Evolutionary conservation across 1,140 invertebrate genomes (phyloP).

Genomic region (Tetramorium parvispinum): DNA sequence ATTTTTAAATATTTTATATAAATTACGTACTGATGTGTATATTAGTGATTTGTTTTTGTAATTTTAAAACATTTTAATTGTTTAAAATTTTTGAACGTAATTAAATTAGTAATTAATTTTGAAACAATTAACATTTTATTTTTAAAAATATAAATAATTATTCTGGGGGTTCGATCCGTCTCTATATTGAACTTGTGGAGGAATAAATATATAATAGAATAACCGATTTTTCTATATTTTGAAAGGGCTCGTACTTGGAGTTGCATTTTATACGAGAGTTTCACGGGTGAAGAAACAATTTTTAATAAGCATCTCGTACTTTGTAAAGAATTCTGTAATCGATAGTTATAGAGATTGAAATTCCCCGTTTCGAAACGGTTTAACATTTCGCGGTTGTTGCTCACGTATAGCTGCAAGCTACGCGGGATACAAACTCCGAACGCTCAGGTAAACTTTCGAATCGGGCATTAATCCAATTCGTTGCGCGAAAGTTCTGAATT

Average conservation of each 20-base stretch:
- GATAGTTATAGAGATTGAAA: constrained; percentile 42
- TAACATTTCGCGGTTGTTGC: constrained; percentile 60
- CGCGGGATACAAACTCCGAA: constrained; percentile 28
- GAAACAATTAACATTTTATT: not conserved
- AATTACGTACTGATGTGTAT: not conserved
- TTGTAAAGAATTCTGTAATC: constrained; percentile 36
- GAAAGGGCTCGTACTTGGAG: not conserved
- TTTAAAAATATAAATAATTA: not conserved
- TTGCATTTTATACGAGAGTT: constrained; percentile 29
- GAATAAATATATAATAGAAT: not conserved
- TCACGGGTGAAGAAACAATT: constrained; percentile 40
- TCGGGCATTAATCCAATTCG: constrained; percentile 51
- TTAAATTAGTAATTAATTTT: not conserved
- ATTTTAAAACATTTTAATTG: not conserved
- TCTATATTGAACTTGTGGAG: not conserved
- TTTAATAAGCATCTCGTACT: constrained; percentile 45
- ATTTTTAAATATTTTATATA: not conserved
- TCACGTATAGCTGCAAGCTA: constrained; percentile 55
- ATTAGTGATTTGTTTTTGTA: not conserved
- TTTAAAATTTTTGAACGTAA: not conserved
- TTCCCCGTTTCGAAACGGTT: constrained; percentile 49
- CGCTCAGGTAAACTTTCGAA: constrained; percentile 42
- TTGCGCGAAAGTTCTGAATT: constrained; percentile 50
- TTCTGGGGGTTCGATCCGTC: not conserved
- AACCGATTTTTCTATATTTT: not conserved